Evolutionary conservation across 2,797 vertebrate genomes (phyloP).

Genomic region (Pterois miles): DNA sequence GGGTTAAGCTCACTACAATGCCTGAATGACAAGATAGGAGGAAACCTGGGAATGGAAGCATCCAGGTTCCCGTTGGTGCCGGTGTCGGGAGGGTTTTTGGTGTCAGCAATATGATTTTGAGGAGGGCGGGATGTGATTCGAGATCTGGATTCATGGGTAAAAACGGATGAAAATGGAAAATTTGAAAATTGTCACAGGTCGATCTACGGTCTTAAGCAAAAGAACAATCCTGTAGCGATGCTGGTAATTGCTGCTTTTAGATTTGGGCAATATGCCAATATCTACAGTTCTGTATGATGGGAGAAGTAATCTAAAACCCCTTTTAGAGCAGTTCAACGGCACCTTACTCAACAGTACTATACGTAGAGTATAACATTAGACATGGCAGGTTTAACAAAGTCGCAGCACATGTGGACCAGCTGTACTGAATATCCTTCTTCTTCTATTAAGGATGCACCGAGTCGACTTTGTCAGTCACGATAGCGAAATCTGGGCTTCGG

Average conservation of each 20-base stretch:
- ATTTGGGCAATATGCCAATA: neutral
- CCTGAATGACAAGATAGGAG: slow-evolving; percentile 73
- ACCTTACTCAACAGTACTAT: neutral
- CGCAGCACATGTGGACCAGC: neutral
- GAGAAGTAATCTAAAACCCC: neutral
- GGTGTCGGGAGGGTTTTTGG: slow-evolving; percentile 50
- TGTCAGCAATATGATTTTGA: slow-evolving; percentile 49
- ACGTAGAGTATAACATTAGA: neutral
- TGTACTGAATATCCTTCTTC: too few relatives aligned
- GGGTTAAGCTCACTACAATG: slow-evolving; percentile 76
- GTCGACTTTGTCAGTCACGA: too few relatives aligned
- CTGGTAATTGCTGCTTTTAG: slow-evolving; percentile 8
- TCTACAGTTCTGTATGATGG: neutral
- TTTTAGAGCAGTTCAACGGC: neutral
- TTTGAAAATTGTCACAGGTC: slow-evolving; percentile 35
- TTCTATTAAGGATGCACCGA: too few relatives aligned
- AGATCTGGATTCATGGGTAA: slow-evolving; percentile 31
- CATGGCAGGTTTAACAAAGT: neutral
- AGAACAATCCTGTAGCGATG: slow-evolving; percentile 15
- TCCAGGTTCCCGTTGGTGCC: slow-evolving; percentile 52
- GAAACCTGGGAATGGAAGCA: slow-evolving; percentile 64
- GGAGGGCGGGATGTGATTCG: slow-evolving; percentile 16
- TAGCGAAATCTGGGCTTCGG: too few relatives aligned
- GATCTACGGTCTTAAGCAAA: slow-evolving; percentile 4
- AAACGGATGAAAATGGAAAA: slow-evolving; percentile 40